These are phyloP conservation scores for Steinernema hermaphroditum DNA, from an alignment of 2,888 invertebrate species.

Conservation along the genomic window DNA sequence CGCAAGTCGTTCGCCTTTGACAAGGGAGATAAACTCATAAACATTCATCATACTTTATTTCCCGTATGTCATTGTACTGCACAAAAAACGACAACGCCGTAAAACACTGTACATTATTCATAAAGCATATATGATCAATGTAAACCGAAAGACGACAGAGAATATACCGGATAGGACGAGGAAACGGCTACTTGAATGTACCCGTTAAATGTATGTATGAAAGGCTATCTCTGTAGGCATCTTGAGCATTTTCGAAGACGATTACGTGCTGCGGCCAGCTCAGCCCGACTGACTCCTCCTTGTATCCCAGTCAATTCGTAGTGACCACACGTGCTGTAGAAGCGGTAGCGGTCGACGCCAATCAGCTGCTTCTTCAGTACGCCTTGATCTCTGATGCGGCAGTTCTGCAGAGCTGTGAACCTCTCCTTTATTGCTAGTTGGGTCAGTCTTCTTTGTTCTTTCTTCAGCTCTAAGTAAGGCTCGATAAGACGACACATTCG, in stretches of 20 bases:
- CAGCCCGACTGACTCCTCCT: slow-evolving; percentile 15
- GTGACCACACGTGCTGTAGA: slow-evolving; percentile 43
- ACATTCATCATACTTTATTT: no score
- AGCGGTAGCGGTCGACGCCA: slow-evolving; percentile 33
- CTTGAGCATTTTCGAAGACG: slow-evolving; percentile 19
- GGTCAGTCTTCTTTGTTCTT: background rate
- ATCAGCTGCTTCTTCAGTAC: slow-evolving; percentile 21
- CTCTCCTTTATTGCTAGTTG: slow-evolving; percentile 5
- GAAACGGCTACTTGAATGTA: background rate
- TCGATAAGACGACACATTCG: slow-evolving; percentile 44
- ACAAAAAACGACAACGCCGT: no score
- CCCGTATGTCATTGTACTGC: no score
- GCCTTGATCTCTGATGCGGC: slow-evolving; percentile 3
- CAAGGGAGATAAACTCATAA: no score
- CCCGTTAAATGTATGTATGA: background rate
- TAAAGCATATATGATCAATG: background rate
- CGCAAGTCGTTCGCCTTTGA: no score
- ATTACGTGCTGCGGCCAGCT: slow-evolving; percentile 10
- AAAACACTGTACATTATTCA: no score
- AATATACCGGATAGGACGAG: background rate
- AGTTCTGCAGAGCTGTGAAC: background rate
- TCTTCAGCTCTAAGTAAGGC: slow-evolving; percentile 33
- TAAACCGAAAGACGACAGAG: background rate
- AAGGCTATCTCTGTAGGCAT: background rate
- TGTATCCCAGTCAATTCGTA: slow-evolving; percentile 35